phyloP scores from a whole-genome alignment of 2,797 vertebrate species.

The Thripadectes ignobilis region DNA sequence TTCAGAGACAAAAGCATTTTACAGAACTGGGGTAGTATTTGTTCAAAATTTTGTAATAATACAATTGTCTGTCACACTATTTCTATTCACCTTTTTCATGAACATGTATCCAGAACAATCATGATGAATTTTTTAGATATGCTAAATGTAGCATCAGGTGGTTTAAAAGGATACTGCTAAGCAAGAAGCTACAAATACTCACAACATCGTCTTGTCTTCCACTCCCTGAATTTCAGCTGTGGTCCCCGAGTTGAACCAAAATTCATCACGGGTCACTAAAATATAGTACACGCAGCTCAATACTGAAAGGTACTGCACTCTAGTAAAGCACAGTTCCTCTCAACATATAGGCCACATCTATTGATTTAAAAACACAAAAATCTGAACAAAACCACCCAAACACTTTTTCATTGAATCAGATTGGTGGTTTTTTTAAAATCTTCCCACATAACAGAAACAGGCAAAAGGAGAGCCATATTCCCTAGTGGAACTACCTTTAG shows the following conservation, averaged over 20 bases:
- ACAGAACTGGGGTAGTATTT: not conserved
- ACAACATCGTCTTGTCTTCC: not conserved
- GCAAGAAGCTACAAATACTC: not conserved
- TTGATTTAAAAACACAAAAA: not conserved
- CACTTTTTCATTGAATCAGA: not conserved
- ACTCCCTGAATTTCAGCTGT: not conserved
- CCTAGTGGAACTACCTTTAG: not conserved
- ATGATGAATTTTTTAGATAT: not conserved
- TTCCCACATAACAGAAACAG: not conserved
- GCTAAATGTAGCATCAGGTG: not conserved
- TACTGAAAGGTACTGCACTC: not conserved
- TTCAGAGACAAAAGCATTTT: not conserved
- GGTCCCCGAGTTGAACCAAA: not conserved
- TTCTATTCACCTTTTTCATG: not conserved
- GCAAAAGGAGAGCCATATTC: not conserved
- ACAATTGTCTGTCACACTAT: not conserved
- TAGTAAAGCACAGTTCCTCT: not conserved
- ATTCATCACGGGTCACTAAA: not conserved
- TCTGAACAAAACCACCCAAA: no score
- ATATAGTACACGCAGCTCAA: not conserved
- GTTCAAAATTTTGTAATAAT: not conserved
- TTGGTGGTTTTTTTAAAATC: accelerated
- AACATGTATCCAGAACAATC: not conserved
- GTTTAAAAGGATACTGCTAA: not conserved
- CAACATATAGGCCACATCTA: no score